These are phyloP conservation scores for Pterois miles DNA, from an alignment of 2,797 vertebrate genomes.

Conservation along the genomic window DNA sequence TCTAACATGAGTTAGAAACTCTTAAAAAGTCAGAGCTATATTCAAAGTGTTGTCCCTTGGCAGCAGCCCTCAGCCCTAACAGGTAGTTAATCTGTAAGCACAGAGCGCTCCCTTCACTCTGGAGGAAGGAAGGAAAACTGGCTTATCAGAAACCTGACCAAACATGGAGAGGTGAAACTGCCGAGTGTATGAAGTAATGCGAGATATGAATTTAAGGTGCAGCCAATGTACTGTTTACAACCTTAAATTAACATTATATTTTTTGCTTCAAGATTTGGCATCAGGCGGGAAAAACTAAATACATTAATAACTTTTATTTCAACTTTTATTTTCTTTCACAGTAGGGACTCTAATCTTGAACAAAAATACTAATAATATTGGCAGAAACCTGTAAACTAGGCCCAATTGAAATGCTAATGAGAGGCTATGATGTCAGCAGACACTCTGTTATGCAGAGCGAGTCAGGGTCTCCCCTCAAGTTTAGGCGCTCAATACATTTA, in stretches of 20 bases:
- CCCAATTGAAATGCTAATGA: slow-evolving; percentile 62
- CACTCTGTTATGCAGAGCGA: slow-evolving; percentile 7
- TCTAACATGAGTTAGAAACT: neutral
- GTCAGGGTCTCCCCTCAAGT: slow-evolving; percentile 2
- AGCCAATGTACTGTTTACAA: slow-evolving; percentile 40
- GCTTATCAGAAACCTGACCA: slow-evolving; percentile 84
- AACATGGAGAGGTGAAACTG: slow-evolving; percentile 84
- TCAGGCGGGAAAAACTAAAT: neutral
- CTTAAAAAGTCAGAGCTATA: slow-evolving; percentile 4
- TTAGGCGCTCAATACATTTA: neutral
- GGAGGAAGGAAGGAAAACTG: slow-evolving; percentile 81
- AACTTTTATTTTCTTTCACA: neutral
- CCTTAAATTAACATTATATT: neutral
- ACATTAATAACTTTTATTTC: neutral
- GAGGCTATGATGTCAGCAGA: slow-evolving; percentile 42
- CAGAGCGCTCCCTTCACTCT: slow-evolving; percentile 60
- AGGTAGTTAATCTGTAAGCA: slow-evolving; percentile 79
- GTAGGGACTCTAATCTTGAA: neutral
- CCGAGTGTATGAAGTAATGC: slow-evolving; percentile 69
- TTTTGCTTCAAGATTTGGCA: neutral
- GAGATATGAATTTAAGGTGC: slow-evolving; percentile 59
- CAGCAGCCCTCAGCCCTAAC: slow-evolving; percentile 1
- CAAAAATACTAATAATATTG: neutral
- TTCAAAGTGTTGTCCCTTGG: slow-evolving; percentile 4
- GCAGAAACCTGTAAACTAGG: slow-evolving; percentile 8